Base-by-base conservation (phyloP, 2,888 invertebrate genomes). In the Tipula vernalis region DNA sequence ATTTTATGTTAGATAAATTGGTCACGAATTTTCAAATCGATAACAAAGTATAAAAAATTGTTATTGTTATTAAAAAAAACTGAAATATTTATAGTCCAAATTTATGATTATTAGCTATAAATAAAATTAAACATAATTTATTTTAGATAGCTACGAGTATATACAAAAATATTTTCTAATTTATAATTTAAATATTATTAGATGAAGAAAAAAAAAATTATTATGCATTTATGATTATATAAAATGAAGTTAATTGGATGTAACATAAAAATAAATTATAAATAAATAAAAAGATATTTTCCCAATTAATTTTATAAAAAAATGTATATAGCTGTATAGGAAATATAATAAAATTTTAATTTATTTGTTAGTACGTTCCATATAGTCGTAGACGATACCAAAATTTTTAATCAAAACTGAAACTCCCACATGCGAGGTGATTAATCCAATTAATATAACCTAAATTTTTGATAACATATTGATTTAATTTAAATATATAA, bases 221-320 rank as follows among this genome's bases (percentile, higher is more conserved):
- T 71, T 71, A 71, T 71, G 71, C 71, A 71, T 71, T 71, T 71
- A 71, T 71, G 71, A 28, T 71, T 71, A 71, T 71, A 28, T 71
- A 71, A 71, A 71, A 71, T 71, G 71, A 71, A 71, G 71, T 71
- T 71, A 71, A 71, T 71, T 71, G 71, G 71, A 71, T 71, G 12
- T 71, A 71, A 71, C 71, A 71, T 71, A 71, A 71, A 71, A 71
- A 71, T 71, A 71, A 71, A 71, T 71, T 71, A 71, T 71, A 71
- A 71, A 71, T 71, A 71, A 71, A 71, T 71, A 28, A 71, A 71
- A 71, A 28, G 3, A 28, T 28, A 28, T 18, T 71, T 51, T 71
- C 28, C 71, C 71, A 71, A 71, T 71, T 71, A 71, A 71, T 71
- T 71, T 71, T 28, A 28, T 28, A 10, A 71, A 28, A 71, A 71